Evolutionary conservation across 1,140 invertebrate genomes (phyloP), one percentile per base, ranked within the genome.

Genomic region (Hetaerina americana): DNA sequence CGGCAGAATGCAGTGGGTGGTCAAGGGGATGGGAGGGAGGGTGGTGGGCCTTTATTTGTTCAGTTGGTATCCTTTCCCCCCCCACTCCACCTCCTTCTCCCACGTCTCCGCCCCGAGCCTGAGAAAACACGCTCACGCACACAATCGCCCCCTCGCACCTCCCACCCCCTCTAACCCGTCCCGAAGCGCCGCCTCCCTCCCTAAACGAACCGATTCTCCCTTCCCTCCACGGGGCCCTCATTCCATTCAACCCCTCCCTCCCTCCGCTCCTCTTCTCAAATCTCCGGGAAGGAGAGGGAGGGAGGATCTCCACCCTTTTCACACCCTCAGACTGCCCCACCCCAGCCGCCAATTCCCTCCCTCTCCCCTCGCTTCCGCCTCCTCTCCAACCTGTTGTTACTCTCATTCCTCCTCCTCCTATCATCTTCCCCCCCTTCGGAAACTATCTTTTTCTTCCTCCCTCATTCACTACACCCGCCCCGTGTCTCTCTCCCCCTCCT

Each of bases 71-170:
- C 31, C 31, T 18, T 40, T 40, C 18, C 18, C 18, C 31, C 31
- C 25, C 31, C 31, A 6, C 18, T 40, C 18, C 18, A 8, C 31
- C 31, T 40, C 31, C 31, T 18, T 40, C 18, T 40, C 18, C 18
- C 31, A 6, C n/a, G 10, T 27, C 10, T 27, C 69, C n/a, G 26
- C 27, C 22, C 22, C 10, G 69, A 10, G 69, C 22, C 18, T 29
- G 2, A 75, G 73, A 75, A 72, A 75, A 77, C 71, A 76, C 77
- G 71, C 70, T 80, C 80, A 74, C 76, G 77, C 76, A 78, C 79
- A 81, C 81, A 81, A 81, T 81, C 79, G 77, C 77, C 77, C 78
- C 78, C 79, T 80, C 49, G 12, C 66, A n/a, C 24, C 25, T 5
- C 22, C 28, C 22, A 66, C 10, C 12, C 27, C n/a, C 70, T 15